These are phyloP conservation scores for Axinella damicornis DNA, from an alignment of 37 sponge, comb jelly and placozoan genomes.

Conservation along the genomic window DNA sequence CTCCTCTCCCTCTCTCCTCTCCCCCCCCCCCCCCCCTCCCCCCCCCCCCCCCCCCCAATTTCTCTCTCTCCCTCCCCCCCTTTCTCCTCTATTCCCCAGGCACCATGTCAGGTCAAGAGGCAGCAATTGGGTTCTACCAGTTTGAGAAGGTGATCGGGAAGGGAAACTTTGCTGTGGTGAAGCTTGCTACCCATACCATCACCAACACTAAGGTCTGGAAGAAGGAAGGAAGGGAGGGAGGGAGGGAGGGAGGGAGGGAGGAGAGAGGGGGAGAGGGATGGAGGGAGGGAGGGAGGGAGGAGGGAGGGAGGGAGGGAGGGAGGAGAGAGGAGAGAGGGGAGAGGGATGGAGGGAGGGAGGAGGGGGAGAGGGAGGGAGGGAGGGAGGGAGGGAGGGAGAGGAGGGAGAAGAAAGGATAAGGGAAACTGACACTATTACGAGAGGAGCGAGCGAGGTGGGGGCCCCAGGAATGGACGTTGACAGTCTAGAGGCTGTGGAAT, in stretches of 20 bases:
- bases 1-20: neutral
- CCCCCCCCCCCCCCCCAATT: neutral
- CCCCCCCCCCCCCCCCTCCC: neutral
- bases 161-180: conserved; percentile 97
- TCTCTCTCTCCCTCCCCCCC: neutral
- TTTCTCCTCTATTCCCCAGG: neutral
- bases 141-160: conserved; percentile 88
- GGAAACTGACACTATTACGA: no score
- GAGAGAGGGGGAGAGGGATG: neutral
- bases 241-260: neutral
- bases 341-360: neutral
- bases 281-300: no score
- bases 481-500: no score
- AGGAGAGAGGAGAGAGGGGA: neutral
- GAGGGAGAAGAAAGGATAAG: no score
- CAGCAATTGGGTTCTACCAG: conserved; percentile 76
- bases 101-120: neutral
- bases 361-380: neutral
- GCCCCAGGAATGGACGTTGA: no score
- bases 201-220: conserved; percentile 81
- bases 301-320: no score
- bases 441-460: no score
- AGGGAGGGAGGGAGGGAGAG: neutral
- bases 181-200: conserved; percentile 86
- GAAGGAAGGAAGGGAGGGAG: neutral